Evolutionary conservation across 2,113 vertebrate genomes (phyloP).

Genomic region (Paraplagusia blochii): DNA sequence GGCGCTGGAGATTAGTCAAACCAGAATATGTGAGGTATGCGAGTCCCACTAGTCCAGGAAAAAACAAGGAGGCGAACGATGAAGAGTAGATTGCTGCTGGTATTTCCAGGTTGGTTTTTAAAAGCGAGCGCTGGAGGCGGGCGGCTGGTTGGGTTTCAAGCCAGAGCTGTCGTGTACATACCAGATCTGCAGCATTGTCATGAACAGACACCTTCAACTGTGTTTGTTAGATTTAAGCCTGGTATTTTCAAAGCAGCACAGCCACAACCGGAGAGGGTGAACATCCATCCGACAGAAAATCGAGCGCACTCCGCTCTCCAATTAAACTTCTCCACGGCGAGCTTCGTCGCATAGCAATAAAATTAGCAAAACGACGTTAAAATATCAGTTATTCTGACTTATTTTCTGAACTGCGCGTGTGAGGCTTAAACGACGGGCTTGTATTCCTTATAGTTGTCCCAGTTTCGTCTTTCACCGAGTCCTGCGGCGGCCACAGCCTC

Average conservation of each 20-base stretch:
- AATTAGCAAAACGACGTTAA: slow-evolving; percentile 4
- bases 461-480: slow-evolving; percentile 26
- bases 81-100: slow-evolving; percentile 31
- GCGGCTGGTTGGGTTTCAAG: slow-evolving; percentile 38
- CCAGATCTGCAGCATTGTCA: slow-evolving; percentile 48
- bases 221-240: background rate
- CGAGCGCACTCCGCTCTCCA: slow-evolving; percentile 52
- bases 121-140: slow-evolving; percentile 36
- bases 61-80: slow-evolving; percentile 10
- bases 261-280: slow-evolving; percentile 49
- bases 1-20: slow-evolving; percentile 25
- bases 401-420: accelerated
- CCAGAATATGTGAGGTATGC: slow-evolving; percentile 50
- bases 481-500: slow-evolving; percentile 46
- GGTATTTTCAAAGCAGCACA: slow-evolving; percentile 30
- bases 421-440: background rate
- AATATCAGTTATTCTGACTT: background rate
- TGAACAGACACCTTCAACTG: slow-evolving; percentile 19
- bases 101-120: slow-evolving; percentile 55
- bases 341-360: slow-evolving; percentile 25
- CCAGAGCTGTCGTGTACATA: slow-evolving; percentile 26
- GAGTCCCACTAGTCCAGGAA: slow-evolving; percentile 22
- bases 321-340: slow-evolving; percentile 51
- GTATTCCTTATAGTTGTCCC: slow-evolving; percentile 28
- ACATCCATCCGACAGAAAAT: slow-evolving; percentile 65